Evolutionary conservation across 2,113 vertebrate genomes (phyloP).

Genomic region (Labrus mixtus): DNA sequence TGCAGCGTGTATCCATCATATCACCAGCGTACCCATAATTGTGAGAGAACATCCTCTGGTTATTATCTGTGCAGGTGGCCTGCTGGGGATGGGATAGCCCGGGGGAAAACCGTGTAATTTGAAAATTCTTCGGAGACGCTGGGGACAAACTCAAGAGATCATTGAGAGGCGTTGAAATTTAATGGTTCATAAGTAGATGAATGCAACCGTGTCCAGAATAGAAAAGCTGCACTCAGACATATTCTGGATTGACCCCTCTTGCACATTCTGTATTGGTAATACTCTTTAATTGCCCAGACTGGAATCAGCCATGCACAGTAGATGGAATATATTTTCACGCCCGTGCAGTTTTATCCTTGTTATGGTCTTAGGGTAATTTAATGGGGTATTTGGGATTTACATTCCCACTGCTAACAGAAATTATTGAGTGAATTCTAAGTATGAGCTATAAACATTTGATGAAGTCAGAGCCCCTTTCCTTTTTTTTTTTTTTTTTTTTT

Average conservation of each 20-base stretch:
- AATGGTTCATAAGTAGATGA: conserved; percentile 41
- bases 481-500: conserved; percentile 8
- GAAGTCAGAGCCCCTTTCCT: background rate
- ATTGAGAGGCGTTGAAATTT: conserved; percentile 6
- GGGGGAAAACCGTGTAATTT: conserved; percentile 39
- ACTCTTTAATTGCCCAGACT: conserved; percentile 52
- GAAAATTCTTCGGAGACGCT: conserved; percentile 35
- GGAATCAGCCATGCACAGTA: conserved; percentile 47
- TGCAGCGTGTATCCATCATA: conserved; percentile 47
- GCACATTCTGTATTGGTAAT: conserved; percentile 37
- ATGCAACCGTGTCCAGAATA: conserved; percentile 26
- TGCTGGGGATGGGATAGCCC: conserved; percentile 21
- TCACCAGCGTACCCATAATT: conserved; percentile 41
- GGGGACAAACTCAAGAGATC: conserved; percentile 32
- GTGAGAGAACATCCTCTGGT: conserved; percentile 39
- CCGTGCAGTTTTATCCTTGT: conserved; percentile 48
- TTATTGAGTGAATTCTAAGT: conserved; percentile 21
- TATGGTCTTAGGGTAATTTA: conserved; percentile 44
- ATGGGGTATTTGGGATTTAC: conserved; percentile 44
- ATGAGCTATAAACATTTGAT: background rate
- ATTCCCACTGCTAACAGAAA: conserved; percentile 36
- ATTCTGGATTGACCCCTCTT: conserved; percentile 50
- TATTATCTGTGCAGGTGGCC: conserved; percentile 55
- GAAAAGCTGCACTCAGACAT: conserved; percentile 26
- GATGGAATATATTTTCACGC: conserved; percentile 60